Conservation (phyloP, 1,140 invertebrate species). For the Apis cerana region DNA sequence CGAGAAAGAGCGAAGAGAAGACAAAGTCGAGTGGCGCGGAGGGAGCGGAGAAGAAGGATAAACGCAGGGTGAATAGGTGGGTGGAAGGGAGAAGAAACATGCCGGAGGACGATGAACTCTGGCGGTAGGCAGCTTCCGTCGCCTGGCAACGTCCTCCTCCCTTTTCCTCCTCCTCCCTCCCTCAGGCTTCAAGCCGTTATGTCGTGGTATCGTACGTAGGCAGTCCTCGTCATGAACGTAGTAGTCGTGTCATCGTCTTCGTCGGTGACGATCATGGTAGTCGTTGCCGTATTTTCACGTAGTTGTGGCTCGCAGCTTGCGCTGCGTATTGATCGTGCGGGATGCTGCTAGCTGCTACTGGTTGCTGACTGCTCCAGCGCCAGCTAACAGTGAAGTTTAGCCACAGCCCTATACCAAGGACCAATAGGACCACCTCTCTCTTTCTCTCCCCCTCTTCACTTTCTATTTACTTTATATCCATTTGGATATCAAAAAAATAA, state of each 20-base stretch:
- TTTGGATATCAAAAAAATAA: background rate
- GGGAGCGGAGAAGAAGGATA: conserved; percentile 44
- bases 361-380: conserved; percentile 24
- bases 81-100: conserved; percentile 59
- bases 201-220: conserved; percentile 50
- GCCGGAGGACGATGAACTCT: conserved; percentile 74
- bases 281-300: conserved; percentile 54
- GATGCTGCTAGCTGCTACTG: conserved; percentile 48
- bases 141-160: conserved; percentile 72
- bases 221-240: conserved; percentile 44
- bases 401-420: conserved; percentile 21
- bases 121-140: conserved; percentile 77
- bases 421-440: conserved; percentile 9
- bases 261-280: conserved; percentile 59
- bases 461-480: background rate
- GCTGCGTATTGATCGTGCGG: conserved; percentile 62
- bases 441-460: background rate
- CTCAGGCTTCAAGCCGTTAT: conserved; percentile 43
- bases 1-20: conserved; percentile 36
- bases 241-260: conserved; percentile 58
- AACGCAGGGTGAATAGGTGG: conserved; percentile 45
- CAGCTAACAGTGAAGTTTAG: conserved; percentile 17
- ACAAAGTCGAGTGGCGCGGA: conserved; percentile 18
- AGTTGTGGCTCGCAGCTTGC: conserved; percentile 44
- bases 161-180: conserved; percentile 32